A percentile compares a stretch with the other conserved stretches of the same genome.
Evolutionary conservation across 2,888 invertebrate genomes (phyloP).

Genomic region (Platerodrilus igneus): DNA sequence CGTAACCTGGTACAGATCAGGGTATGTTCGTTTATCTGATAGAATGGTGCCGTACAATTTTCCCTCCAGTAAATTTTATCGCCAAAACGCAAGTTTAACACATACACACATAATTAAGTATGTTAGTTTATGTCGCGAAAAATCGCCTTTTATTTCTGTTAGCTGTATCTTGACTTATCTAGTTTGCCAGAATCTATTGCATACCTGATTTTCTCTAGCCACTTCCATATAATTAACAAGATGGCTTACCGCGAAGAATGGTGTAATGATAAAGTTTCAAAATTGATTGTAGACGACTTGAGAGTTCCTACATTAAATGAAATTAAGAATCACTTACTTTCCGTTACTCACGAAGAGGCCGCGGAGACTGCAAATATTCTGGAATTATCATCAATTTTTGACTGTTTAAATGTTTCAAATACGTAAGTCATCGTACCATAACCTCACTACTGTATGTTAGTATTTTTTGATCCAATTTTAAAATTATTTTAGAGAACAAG

Average conservation of each 20-base stretch:
- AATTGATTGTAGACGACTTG: conserved; percentile 47
- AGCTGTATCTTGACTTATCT: no score
- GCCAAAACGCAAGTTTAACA: no score
- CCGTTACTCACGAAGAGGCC: conserved; percentile 44
- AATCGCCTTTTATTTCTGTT: no score
- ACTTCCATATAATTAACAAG: no score
- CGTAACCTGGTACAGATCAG: no score
- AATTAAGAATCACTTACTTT: conserved; percentile 47
- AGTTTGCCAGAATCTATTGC: no score
- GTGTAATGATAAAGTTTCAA: conserved; percentile 49
- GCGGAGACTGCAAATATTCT: conserved; percentile 44
- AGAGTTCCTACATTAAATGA: conserved; percentile 48
- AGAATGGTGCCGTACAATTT: no score
- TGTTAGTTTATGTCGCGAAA: no score
- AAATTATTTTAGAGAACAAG: conserved; percentile 50
- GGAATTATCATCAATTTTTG: conserved; percentile 58
- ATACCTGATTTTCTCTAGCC: no score
- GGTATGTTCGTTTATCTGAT: no score
- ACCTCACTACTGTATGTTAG: conserved; percentile 7
- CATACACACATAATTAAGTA: no score
- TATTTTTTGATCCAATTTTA: neutral
- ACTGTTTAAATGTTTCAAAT: conserved; percentile 57
- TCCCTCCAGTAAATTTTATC: no score
- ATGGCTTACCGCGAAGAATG: conserved; percentile 45
- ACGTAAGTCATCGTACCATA: conserved; percentile 43